These are phyloP conservation scores for Augochlorella aurata DNA, from an alignment of 2,888 invertebrate genomes.

Conservation along the genomic window DNA sequence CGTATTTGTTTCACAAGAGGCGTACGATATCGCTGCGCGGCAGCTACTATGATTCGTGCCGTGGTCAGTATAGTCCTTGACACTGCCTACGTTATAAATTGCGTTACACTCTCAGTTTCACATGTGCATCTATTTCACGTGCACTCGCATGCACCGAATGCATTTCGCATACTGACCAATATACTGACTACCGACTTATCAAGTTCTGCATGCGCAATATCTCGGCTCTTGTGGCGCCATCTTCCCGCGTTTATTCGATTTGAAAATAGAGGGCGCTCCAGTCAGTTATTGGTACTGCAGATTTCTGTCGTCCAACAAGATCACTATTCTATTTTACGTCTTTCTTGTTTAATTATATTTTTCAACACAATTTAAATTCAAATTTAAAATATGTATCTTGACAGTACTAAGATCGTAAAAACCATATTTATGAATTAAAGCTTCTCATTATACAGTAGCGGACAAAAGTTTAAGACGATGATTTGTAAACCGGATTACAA, in stretches of 20 bases:
- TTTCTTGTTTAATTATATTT: background rate
- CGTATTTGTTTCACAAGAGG: slow-evolving; percentile 17
- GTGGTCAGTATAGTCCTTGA: slow-evolving; percentile 53
- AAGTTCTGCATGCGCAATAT: background rate
- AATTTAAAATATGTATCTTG: too few relatives aligned
- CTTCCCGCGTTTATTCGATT: background rate
- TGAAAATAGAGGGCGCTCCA: background rate
- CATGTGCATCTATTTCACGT: slow-evolving; percentile 30
- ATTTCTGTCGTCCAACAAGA: background rate
- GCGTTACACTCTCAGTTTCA: slow-evolving; percentile 8
- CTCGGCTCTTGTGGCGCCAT: slow-evolving; percentile 13
- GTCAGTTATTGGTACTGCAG: background rate
- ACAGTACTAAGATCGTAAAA: background rate
- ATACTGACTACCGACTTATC: background rate
- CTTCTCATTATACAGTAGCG: background rate
- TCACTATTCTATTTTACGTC: background rate
- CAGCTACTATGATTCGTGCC: slow-evolving; percentile 30
- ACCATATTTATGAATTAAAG: background rate
- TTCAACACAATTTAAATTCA: background rate
- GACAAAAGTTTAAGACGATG: too few relatives aligned
- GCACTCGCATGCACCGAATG: slow-evolving; percentile 44
- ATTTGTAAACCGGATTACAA: too few relatives aligned
- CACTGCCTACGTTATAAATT: slow-evolving; percentile 45
- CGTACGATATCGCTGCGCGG: slow-evolving; percentile 27
- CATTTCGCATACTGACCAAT: slow-evolving; percentile 21